Evolutionary conservation across 2,797 vertebrate species (phyloP), one percentile per base, ranked within the genome.

Genomic region (Euphonia xanthogaster): DNA sequence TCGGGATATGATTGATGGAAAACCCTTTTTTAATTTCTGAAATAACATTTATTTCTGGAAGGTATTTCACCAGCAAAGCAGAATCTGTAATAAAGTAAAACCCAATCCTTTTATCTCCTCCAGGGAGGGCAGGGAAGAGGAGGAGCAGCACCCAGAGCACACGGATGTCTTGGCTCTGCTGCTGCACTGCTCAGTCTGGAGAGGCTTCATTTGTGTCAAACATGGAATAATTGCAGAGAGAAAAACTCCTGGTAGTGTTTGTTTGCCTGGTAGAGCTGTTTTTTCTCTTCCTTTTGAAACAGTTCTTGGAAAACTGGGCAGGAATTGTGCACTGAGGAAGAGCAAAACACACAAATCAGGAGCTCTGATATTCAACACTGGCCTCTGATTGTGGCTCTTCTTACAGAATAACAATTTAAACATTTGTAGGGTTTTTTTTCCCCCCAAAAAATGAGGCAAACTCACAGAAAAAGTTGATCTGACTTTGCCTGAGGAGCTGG

Each of bases 371-470:
- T 24, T 75, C n/a, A 55, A 1, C 57, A 4, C 23, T 54, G 55
- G 68, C 63, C 60, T 18, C 71, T 66, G 48, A n/a, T 74, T 66
- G 66, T 45, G 53, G 70, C 62, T 73, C 6, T 86, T 39, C 30
- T 79, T 65, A 54, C 25, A 82, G 55, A 81, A 6, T 35, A 15
- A 81, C 30, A 35, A 30, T 65, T 67, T 22, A 40, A 54, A 81
- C 5, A 7, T 23, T 24, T 13, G 7, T 47, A 10, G 19, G 7
- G 0, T 2, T 12, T 11, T 28, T 37, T 27, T 12, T 0, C 1
- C 3, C 0, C 5, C 2, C 5, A 5, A 2, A 1, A 5, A 35
- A 47, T 8, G 18, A 30, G 7, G 4, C 22, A 57, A 57, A 31
- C 8, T 50, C 19, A 3, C 7, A 68, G 85, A 11, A 75, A 33